phyloP scores from a whole-genome alignment of 2,113 vertebrate species.

The Lota lota region DNA sequence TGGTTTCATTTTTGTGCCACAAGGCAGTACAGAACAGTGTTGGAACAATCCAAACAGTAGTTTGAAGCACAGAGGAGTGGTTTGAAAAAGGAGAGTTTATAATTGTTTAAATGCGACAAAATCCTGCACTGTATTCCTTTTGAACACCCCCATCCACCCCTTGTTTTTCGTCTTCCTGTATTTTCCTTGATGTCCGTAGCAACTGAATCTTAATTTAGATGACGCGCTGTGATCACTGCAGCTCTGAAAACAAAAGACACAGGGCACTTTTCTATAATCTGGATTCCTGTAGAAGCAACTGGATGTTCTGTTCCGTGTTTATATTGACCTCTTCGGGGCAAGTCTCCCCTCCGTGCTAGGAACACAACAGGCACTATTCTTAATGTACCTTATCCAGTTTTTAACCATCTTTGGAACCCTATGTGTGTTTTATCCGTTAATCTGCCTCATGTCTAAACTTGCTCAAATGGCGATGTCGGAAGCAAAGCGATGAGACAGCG shows the following conservation, averaged over 20 bases:
- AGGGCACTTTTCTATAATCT: conserved; percentile 50
- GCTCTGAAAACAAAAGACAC: conserved; percentile 48
- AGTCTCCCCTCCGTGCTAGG: too few relatives aligned
- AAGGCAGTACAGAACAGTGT: too few relatives aligned
- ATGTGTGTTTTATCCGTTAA: neutral
- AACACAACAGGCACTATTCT: conserved; percentile 7
- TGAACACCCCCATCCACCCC: too few relatives aligned
- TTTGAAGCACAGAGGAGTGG: too few relatives aligned
- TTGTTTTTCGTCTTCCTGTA: too few relatives aligned
- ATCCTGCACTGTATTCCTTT: too few relatives aligned
- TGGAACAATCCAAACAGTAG: too few relatives aligned
- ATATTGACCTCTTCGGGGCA: conserved; percentile 33
- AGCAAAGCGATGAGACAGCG: neutral
- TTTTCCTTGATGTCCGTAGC: too few relatives aligned
- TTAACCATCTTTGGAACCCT: neutral
- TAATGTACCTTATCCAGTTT: conserved; percentile 21
- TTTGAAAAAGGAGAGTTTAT: too few relatives aligned
- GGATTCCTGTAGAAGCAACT: conserved; percentile 52
- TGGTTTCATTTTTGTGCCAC: too few relatives aligned
- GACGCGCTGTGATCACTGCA: conserved; percentile 42
- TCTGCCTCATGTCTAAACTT: neutral
- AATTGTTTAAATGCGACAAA: too few relatives aligned
- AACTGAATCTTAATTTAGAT: conserved; percentile 23
- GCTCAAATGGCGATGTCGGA: neutral
- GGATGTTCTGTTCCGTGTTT: conserved; percentile 32